A percentile compares a stretch with the other conserved stretches of the same genome.
phyloP scores from a whole-genome alignment of 2,113 vertebrate species.

The Fulica atra region DNA sequence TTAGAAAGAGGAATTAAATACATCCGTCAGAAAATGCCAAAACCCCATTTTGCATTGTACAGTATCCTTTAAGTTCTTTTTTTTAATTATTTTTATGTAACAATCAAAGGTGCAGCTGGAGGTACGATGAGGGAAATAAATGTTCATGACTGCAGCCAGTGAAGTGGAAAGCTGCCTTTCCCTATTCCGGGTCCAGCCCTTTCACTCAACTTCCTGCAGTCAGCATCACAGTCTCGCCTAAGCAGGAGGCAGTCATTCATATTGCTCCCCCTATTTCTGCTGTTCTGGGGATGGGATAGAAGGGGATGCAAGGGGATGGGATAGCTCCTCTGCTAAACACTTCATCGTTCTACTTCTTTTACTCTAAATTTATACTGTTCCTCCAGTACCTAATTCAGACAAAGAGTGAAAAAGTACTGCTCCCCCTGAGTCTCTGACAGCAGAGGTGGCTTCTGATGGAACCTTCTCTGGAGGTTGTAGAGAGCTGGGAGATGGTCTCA shows the following conservation, averaged over 20 bases:
- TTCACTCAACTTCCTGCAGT: neutral
- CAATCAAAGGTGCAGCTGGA: neutral
- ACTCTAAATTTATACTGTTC: neutral
- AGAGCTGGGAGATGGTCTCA: no score
- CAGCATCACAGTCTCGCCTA: neutral
- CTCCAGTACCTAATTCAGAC: neutral
- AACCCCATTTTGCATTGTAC: neutral
- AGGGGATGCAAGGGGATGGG: neutral
- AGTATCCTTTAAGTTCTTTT: neutral
- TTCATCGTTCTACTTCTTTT: neutral
- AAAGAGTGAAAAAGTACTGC: neutral
- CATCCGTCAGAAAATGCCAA: neutral
- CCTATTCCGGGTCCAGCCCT: rapidly evolving
- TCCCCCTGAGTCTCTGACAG: neutral
- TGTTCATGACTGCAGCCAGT: neutral
- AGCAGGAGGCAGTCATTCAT: neutral
- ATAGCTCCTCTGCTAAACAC: neutral
- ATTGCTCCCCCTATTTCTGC: neutral
- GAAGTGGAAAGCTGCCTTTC: neutral
- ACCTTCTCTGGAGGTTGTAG: no score
- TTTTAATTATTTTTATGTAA: neutral
- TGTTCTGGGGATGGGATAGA: neutral
- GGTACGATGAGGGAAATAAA: neutral
- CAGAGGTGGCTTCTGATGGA: neutral
- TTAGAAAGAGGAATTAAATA: neutral